phyloP scores from a whole-genome alignment of 2,888 invertebrate species.

The Alentia gelatinosa region DNA sequence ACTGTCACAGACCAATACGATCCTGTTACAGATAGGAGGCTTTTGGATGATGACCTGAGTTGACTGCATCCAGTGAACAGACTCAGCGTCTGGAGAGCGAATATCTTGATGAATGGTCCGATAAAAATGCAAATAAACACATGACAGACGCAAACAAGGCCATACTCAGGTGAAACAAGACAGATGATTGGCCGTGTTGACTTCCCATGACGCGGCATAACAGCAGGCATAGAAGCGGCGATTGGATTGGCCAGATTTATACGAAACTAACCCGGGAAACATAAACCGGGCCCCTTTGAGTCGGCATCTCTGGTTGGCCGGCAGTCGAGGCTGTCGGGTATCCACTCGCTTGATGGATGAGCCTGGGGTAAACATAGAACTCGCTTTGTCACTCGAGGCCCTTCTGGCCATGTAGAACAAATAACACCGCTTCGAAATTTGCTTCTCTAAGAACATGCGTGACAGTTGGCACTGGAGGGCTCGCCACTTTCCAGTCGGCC shows the following conservation, averaged over 20 bases:
- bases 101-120: not conserved
- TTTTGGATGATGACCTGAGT: not conserved
- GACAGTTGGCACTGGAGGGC: not conserved
- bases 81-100: not conserved
- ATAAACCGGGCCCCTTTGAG: not conserved
- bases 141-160: conserved; percentile 3
- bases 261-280: not conserved
- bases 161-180: not conserved
- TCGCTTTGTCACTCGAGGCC: not conserved
- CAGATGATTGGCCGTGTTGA: conserved; percentile 19
- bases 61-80: not conserved
- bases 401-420: not conserved
- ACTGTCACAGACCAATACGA: not conserved
- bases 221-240: not conserved
- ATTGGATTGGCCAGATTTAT: not conserved
- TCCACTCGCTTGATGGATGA: not conserved
- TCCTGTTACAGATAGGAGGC: not conserved
- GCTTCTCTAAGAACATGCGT: not conserved
- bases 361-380: not conserved
- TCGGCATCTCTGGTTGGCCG: not conserved
- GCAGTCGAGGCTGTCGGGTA: not conserved
- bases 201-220: not conserved
- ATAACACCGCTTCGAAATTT: not conserved
- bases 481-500: not conserved
- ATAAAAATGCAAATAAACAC: conserved; percentile 32